These are phyloP conservation scores for Polylopha cassiicola DNA, from an alignment of 2,888 invertebrate genomes.

Conservation along the genomic window DNA sequence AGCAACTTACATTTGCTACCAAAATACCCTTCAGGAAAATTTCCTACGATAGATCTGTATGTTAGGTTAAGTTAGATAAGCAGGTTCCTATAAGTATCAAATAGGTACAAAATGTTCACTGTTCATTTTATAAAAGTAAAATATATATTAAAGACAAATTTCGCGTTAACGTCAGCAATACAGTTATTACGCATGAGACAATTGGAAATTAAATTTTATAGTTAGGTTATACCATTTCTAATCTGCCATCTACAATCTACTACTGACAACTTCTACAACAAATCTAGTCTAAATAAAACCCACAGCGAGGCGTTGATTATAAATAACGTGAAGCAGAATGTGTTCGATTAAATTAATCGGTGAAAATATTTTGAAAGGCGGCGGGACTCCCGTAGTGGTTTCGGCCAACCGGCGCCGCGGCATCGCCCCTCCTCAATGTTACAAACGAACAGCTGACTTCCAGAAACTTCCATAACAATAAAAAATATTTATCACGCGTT, in stretches of 20 bases:
- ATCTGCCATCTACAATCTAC: slow-evolving; percentile 3
- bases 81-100: too few species aligned
- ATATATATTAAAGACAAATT: too few species aligned
- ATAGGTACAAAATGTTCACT: too few species aligned
- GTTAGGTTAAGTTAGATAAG: too few species aligned
- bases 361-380: slow-evolving; percentile 33
- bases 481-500: slow-evolving; percentile 11
- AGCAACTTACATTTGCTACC: too few species aligned
- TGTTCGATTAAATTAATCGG: slow-evolving; percentile 9
- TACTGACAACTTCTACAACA: background rate
- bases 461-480: slow-evolving; percentile 51
- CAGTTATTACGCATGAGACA: too few species aligned
- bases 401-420: slow-evolving; percentile 32
- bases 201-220: background rate
- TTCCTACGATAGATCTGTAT: too few species aligned
- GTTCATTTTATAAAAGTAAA: too few species aligned
- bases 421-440: background rate
- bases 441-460: slow-evolving; percentile 65
- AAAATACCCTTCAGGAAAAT: too few species aligned
- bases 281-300: slow-evolving; percentile 9
- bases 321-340: slow-evolving; percentile 8
- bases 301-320: slow-evolving; percentile 14
- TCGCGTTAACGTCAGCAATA: too few species aligned
- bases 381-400: slow-evolving; percentile 32
- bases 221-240: background rate